A percentile compares a stretch with the other conserved stretches of the same genome.
Conservation (phyloP, 37 sponge, comb jelly and placozoan genomes). For the Theonella swinhoei region DNA sequence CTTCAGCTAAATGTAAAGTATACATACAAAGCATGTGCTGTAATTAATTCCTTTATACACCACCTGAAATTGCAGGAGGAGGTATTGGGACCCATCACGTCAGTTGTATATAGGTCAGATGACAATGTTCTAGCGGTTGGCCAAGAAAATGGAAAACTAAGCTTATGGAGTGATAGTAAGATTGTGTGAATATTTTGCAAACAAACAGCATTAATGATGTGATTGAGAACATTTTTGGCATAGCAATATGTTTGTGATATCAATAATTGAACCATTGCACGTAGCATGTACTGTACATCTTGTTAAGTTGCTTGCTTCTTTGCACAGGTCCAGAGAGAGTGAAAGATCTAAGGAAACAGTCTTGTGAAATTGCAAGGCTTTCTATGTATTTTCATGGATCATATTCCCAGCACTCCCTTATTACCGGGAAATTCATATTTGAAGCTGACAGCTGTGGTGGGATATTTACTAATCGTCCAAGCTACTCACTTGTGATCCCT, state of each 20-base stretch:
- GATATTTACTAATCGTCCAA: not conserved
- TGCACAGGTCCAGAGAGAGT: no score
- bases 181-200: no score
- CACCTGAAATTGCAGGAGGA: no score
- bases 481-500: not conserved
- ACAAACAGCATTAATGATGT: no score
- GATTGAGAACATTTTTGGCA: no score
- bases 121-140: not conserved
- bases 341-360: not conserved
- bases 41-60: no score
- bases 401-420: not conserved
- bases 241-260: no score
- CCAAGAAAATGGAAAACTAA: not conserved
- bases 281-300: not conserved
- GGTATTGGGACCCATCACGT: not conserved
- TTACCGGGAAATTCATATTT: not conserved
- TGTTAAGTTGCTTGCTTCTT: not conserved
- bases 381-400: not conserved
- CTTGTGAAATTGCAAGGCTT: not conserved
- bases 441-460: not conserved
- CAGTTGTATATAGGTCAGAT: not conserved
- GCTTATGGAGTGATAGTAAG: not conserved
- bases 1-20: no score
- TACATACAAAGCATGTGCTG: no score
- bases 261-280: no score